Conservation (phyloP, 2,797 vertebrate species). For the Chrosomus eos region DNA sequence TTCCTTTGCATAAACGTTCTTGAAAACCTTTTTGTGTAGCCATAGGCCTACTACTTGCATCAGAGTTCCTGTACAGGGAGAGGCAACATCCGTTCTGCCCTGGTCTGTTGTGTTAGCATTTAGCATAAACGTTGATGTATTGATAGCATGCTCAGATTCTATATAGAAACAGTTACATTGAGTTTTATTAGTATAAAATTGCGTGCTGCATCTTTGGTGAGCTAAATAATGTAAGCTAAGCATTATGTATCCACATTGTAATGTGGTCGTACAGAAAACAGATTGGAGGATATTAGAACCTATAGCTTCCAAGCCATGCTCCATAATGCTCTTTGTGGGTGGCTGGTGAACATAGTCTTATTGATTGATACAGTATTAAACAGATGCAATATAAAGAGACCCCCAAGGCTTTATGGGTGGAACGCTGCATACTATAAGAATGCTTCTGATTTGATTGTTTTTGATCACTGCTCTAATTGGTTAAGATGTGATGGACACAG, state of each 20-base stretch:
- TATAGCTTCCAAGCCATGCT: conserved; percentile 14
- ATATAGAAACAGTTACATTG: neutral
- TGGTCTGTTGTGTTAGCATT: neutral
- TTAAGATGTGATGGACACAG: neutral
- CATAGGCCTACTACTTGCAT: neutral
- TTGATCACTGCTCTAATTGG: neutral
- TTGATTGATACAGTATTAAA: conserved; percentile 42
- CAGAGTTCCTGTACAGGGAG: neutral
- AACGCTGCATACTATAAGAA: neutral
- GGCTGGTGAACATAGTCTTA: conserved; percentile 36
- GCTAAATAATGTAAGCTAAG: neutral
- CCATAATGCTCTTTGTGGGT: neutral
- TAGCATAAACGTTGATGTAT: neutral
- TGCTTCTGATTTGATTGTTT: neutral
- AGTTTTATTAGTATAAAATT: neutral
- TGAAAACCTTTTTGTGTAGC: neutral
- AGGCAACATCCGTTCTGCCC: neutral
- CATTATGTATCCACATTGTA: neutral
- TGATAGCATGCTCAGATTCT: neutral
- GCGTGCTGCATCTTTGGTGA: neutral
- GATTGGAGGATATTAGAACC: neutral
- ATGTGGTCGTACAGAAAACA: neutral
- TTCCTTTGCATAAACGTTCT: neutral
- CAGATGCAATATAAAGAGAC: conserved; percentile 9
- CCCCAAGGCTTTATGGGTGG: conserved; percentile 5